Base-by-base conservation (phyloP, 1,140 invertebrate species). In the Plutomurus gul region DNA sequence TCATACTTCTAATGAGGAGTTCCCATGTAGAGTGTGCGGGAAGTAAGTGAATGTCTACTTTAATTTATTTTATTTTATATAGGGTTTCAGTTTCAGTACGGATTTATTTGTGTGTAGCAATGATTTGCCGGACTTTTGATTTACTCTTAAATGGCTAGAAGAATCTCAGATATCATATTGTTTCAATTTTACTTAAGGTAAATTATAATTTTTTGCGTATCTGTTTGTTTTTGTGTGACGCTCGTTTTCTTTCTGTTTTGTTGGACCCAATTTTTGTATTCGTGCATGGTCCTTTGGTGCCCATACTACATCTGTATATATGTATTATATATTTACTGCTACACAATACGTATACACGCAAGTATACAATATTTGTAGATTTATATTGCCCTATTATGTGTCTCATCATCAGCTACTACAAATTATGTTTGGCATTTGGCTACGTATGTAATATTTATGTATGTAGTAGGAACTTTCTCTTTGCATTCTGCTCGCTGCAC, bases 1-100 rank as follows among this genome's bases (percentile, higher is more conserved):
- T 60, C 84, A 87, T 65, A 27, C 56, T 65, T 65, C 75, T 46
- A 84, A 18, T 88, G 56, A 89, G 77, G 86, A 91, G 85, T 92
- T 94, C 88, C 95, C 96, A 85, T 98, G 96, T 91, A 96, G 96
- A 91, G 93, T 97, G 87, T 98, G 96, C 92, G 95, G 95, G 91
- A 97, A 96, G 95, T 97, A 94, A 94, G 95, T 95, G 88, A 43
- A 51, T 73, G 36, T 65, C 22, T 78, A 71, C 20, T 71, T 56
- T 43, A 73, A 75, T 39, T 80, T 76, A 46, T 33, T 76, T 71
- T 76, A 75, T 37, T 43, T 80, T 75, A 56, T 56, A 43, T 56
- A 77, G 27, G 46, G 30, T 18, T 70, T 43, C 56, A 77, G 37
- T 70, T 70, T 56, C 30, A 30, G 33, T 46, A 46, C 20, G 37